These are phyloP conservation scores for Acromyrmex charruanus DNA, from an alignment of 1,140 invertebrate genomes.

Conservation along the genomic window DNA sequence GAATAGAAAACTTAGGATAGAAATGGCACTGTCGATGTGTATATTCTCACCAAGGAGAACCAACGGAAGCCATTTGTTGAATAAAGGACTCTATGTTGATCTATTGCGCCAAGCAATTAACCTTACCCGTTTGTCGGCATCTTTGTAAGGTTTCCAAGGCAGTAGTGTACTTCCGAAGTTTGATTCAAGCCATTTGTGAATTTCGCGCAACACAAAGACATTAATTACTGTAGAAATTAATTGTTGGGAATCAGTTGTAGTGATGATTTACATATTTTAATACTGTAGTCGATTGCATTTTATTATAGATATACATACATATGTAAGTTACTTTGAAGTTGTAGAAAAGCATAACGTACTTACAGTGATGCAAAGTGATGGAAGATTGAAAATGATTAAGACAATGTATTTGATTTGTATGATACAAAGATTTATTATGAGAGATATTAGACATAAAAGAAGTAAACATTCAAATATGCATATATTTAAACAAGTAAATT, in stretches of 20 bases:
- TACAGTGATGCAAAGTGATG: too few species aligned
- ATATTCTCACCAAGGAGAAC: slow-evolving; percentile 36
- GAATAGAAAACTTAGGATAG: slow-evolving; percentile 14
- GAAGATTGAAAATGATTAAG: too few species aligned
- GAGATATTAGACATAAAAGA: not conserved
- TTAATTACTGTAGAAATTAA: slow-evolving; percentile 13
- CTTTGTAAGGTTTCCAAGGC: slow-evolving; percentile 76
- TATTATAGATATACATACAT: not conserved
- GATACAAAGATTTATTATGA: too few species aligned
- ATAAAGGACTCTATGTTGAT: slow-evolving; percentile 75
- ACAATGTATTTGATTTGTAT: too few species aligned
- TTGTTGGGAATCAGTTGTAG: not conserved
- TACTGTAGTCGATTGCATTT: not conserved
- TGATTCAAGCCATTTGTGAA: slow-evolving; percentile 35
- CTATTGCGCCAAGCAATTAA: slow-evolving; percentile 80
- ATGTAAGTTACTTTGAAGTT: too few species aligned
- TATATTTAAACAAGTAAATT: not conserved
- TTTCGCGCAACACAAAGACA: slow-evolving; percentile 21
- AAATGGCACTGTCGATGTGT: not conserved
- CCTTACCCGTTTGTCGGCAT: slow-evolving; percentile 73
- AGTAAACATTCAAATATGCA: not conserved
- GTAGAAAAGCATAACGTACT: too few species aligned
- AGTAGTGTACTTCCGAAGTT: slow-evolving; percentile 8
- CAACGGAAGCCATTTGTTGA: slow-evolving; percentile 76
- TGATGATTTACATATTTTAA: slow-evolving; percentile 5